Conservation (phyloP, 2,888 invertebrate species). For the Caenorhabditis macrosperma region DNA sequence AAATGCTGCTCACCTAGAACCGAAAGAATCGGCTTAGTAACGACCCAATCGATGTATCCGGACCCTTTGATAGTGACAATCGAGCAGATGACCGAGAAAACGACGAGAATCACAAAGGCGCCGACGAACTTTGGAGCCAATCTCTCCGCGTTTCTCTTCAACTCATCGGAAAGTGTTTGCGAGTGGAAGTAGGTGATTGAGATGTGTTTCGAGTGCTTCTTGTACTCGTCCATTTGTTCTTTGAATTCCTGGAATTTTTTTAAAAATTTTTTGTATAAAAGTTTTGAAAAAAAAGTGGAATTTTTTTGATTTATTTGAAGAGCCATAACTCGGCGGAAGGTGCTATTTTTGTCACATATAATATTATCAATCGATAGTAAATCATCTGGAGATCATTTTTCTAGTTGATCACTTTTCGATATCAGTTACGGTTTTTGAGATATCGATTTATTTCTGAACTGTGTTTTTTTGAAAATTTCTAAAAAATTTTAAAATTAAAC, state of each 20-base stretch:
- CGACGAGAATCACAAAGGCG: constrained; percentile 69
- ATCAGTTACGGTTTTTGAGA: no score
- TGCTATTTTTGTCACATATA: no score
- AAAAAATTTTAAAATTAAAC: no score
- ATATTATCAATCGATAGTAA: no score
- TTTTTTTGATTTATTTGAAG: background rate
- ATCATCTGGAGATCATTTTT: no score
- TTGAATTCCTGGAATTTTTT: constrained; percentile 72
- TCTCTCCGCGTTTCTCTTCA: constrained; percentile 92
- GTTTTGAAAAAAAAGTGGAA: background rate
- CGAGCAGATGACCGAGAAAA: constrained; percentile 71
- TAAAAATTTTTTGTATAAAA: constrained; percentile 9
- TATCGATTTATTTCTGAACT: no score
- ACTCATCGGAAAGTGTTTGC: constrained; percentile 90
- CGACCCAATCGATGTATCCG: constrained; percentile 85
- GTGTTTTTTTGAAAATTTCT: no score
- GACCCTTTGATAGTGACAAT: constrained; percentile 82
- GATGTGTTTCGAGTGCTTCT: constrained; percentile 63
- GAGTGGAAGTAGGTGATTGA: constrained; percentile 81
- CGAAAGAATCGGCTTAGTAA: constrained; percentile 93
- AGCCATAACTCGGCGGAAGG: no score
- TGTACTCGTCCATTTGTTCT: constrained; percentile 64
- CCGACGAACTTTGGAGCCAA: constrained; percentile 72
- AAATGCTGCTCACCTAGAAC: constrained; percentile 83
- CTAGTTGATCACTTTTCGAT: no score